Conservation (phyloP, 2,113 vertebrate species). For the Casuarius casuarius region DNA sequence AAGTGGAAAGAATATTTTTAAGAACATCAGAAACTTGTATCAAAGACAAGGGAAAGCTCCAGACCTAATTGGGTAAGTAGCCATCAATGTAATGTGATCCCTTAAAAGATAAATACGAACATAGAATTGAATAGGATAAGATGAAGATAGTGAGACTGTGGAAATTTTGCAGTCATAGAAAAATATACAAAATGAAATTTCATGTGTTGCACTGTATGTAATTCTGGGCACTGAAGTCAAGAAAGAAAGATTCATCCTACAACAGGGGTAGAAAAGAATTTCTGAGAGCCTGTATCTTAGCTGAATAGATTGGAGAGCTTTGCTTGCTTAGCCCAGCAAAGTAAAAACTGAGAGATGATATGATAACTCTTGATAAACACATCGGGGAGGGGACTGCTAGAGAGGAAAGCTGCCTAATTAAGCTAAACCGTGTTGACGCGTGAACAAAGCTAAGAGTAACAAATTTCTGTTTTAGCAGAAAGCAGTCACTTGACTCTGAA, state of each 20-base stretch:
- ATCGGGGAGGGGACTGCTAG: background rate
- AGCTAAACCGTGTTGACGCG: background rate
- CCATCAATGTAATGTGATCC: background rate
- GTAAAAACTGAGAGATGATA: background rate
- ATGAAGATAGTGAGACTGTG: background rate
- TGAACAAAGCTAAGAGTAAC: background rate
- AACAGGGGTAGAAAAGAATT: background rate
- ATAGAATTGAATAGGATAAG: background rate
- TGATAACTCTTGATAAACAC: background rate
- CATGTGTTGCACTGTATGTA: background rate
- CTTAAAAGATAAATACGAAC: background rate
- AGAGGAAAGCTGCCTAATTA: background rate
- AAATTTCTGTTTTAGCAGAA: background rate
- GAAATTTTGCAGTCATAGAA: background rate
- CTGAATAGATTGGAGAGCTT: background rate
- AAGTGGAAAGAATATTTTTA: background rate
- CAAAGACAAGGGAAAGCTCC: background rate
- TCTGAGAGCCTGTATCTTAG: background rate
- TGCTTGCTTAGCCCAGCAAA: background rate
- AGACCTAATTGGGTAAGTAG: background rate
- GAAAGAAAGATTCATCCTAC: background rate
- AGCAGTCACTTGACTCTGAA: background rate
- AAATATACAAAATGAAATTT: background rate
- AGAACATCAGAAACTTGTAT: background rate
- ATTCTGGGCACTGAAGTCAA: background rate